These are phyloP conservation scores for Platysternon megacephalum DNA, from an alignment of 2,113 vertebrate species.

Conservation along the genomic window DNA sequence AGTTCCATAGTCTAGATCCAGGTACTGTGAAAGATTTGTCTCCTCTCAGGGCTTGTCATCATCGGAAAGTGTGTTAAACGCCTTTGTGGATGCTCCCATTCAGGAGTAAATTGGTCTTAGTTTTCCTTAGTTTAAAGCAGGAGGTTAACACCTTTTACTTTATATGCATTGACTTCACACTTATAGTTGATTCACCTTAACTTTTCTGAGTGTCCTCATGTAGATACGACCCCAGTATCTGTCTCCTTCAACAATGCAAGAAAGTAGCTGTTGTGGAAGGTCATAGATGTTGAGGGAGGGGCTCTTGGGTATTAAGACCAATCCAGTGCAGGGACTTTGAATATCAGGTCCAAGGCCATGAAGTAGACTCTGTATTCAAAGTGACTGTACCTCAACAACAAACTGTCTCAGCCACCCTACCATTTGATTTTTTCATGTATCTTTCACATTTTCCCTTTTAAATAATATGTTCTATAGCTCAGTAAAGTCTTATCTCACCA, in stretches of 20 bases:
- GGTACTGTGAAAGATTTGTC: neutral
- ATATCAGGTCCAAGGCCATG: neutral
- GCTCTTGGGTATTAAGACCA: neutral
- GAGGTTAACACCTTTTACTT: neutral
- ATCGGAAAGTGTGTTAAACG: neutral
- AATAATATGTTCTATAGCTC: constrained; percentile 43
- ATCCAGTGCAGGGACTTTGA: neutral
- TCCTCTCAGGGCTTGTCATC: neutral
- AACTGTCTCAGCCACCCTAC: neutral
- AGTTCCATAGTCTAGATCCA: neutral
- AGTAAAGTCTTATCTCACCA: constrained; percentile 27
- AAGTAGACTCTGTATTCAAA: neutral
- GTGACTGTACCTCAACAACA: constrained; percentile 4
- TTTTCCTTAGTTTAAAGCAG: neutral
- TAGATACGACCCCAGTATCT: neutral
- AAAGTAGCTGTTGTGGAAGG: neutral
- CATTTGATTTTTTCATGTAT: constrained; percentile 28
- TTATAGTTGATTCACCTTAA: neutral
- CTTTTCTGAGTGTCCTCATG: neutral
- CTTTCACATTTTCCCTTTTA: constrained; percentile 56
- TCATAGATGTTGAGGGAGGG: neutral
- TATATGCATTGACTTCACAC: neutral
- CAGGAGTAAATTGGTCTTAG: neutral
- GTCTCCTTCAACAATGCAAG: neutral
- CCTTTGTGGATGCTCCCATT: neutral